A percentile compares a stretch with the other conserved stretches of the same genome.
Evolutionary conservation across 1,140 invertebrate species (phyloP).

Genomic region (Planococcus citri): DNA sequence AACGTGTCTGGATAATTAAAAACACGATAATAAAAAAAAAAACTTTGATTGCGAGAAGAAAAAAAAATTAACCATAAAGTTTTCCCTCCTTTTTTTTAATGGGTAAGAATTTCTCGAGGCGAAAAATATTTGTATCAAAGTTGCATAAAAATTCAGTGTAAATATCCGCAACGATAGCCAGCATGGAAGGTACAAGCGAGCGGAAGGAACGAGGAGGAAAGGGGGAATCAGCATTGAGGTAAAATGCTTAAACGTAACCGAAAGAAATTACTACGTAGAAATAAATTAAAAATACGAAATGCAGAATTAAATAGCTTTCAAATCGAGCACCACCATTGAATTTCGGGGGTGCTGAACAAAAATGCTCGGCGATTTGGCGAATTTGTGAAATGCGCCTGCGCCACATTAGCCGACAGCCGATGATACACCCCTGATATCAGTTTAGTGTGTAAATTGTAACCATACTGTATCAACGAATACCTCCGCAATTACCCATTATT

Average conservation of each 20-base stretch:
- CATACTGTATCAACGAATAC: background rate
- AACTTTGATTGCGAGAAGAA: no score
- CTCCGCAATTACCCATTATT: background rate
- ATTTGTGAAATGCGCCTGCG: background rate
- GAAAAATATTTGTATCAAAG: background rate
- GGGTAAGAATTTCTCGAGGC: background rate
- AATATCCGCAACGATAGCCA: background rate
- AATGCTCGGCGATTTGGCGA: background rate
- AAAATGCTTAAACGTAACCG: background rate
- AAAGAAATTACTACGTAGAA: background rate
- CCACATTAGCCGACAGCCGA: background rate
- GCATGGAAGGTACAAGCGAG: no score
- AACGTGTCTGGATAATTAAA: no score
- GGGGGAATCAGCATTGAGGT: no score
- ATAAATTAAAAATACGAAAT: slow-evolving; percentile 5
- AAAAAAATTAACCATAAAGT: no score
- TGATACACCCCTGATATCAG: background rate
- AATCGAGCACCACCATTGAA: slow-evolving; percentile 2
- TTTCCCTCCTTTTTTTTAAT: no score
- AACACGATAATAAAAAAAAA: no score
- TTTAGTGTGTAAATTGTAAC: slow-evolving; percentile 1
- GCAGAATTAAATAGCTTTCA: background rate
- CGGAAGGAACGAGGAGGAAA: no score
- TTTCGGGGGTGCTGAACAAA: background rate
- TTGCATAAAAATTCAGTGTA: background rate